Conservation (phyloP, 2,113 vertebrate species). For the Ptilonorhynchus violaceus region DNA sequence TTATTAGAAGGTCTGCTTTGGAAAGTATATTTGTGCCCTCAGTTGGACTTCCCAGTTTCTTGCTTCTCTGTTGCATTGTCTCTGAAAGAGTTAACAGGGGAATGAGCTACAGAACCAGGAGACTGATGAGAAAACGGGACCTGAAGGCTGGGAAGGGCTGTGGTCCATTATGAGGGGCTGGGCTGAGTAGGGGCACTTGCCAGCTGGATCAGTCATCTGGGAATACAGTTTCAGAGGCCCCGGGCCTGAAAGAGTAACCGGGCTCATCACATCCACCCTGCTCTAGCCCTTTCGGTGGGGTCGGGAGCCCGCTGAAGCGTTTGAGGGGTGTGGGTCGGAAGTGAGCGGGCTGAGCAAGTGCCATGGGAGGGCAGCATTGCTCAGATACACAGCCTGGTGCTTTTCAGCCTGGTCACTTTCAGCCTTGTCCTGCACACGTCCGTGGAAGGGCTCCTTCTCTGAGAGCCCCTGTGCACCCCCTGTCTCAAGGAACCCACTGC, state of each 20-base stretch:
- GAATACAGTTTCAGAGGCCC: not conserved
- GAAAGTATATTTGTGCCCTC: not conserved
- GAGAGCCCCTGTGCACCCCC: not conserved
- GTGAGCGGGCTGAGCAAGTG: not conserved
- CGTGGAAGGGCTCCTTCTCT: not conserved
- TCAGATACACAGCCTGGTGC: not conserved
- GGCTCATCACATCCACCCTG: rapidly evolving
- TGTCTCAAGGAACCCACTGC: no score
- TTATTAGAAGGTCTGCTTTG: not conserved
- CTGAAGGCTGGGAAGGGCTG: not conserved
- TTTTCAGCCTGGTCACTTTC: not conserved
- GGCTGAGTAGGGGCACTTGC: not conserved
- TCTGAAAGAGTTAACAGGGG: not conserved
- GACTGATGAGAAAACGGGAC: not conserved
- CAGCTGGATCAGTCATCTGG: not conserved
- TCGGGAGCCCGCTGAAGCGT: no score
- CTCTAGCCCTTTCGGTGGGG: not conserved
- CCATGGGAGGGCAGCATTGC: conserved; percentile 53
- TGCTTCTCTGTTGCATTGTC: not conserved
- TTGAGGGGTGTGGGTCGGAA: not conserved
- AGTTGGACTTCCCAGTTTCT: not conserved
- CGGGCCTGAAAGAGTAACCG: rapidly evolving
- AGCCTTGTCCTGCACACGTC: not conserved
- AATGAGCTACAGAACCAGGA: not conserved
- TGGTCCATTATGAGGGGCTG: no score